Percentiles rank a stretch among this genome's conserved stretches.
Conservation (phyloP, 2,888 invertebrate species). For the Cylloceria caligata region DNA sequence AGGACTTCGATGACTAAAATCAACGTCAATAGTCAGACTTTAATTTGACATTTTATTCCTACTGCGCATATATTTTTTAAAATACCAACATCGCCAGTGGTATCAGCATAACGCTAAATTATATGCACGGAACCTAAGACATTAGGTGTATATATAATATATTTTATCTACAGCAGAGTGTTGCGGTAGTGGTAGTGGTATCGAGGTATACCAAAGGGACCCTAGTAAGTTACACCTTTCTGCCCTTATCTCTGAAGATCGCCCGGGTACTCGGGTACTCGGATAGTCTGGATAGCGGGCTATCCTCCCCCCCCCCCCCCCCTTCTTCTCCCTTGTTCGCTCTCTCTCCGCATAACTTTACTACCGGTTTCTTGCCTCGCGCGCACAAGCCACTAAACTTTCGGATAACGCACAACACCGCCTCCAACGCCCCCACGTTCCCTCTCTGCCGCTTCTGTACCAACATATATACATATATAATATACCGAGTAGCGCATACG, state of each 20-base stretch:
- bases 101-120: too few species aligned
- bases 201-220: constrained; percentile 68
- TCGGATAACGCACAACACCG: constrained; percentile 78
- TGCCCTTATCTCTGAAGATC: constrained; percentile 82
- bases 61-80: too few species aligned
- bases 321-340: constrained; percentile 64
- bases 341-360: constrained; percentile 82
- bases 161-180: neutral
- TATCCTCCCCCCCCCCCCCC: constrained; percentile 47
- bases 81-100: too few species aligned
- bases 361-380: constrained; percentile 82
- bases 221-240: constrained; percentile 84
- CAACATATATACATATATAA: constrained; percentile 46
- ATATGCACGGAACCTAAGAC: too few species aligned
- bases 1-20: too few species aligned
- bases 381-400: constrained; percentile 79
- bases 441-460: constrained; percentile 57
- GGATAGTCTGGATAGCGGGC: constrained; percentile 74
- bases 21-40: too few species aligned
- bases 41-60: too few species aligned
- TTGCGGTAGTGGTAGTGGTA: constrained; percentile 38
- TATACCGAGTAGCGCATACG: neutral
- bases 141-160: neutral
- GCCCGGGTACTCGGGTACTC: constrained; percentile 78
- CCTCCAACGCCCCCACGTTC: constrained; percentile 66